phyloP scores from a whole-genome alignment of 1,140 invertebrate species.

The Drosophila paulistorum region DNA sequence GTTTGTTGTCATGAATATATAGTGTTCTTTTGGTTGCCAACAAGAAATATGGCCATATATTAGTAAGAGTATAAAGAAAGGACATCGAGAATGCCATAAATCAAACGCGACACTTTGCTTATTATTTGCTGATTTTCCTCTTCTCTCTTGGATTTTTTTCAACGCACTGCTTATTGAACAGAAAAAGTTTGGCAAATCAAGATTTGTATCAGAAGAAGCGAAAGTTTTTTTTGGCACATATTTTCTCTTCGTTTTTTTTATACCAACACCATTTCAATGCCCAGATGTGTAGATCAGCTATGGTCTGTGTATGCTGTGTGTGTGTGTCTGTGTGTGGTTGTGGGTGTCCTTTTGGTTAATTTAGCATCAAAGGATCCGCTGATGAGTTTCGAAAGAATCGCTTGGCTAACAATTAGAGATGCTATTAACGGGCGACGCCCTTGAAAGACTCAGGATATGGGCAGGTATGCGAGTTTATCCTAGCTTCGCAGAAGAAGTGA shows the following conservation, averaged over 20 bases:
- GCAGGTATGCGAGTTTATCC: conserved; percentile 9
- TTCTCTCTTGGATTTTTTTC: conserved; percentile 8
- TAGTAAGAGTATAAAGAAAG: background rate
- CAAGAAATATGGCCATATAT: background rate
- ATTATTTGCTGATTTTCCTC: conserved; percentile 76
- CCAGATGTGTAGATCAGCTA: conserved; percentile 2
- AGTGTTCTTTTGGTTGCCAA: too few species aligned
- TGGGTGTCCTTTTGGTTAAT: conserved; percentile 53
- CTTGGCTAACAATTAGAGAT: conserved; percentile 66
- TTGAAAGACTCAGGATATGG: conserved; percentile 35
- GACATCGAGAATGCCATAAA: conserved; percentile 61
- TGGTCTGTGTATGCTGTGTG: background rate
- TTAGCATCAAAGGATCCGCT: conserved; percentile 58
- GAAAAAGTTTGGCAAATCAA: conserved; percentile 57
- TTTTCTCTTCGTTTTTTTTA: background rate
- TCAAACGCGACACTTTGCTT: conserved; percentile 77
- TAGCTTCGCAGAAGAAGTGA: conserved; percentile 15
- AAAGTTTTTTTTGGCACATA: background rate
- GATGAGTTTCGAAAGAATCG: conserved; percentile 43
- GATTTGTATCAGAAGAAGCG: conserved; percentile 47
- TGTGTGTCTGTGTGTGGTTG: conserved; percentile 13
- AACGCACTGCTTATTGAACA: conserved; percentile 18
- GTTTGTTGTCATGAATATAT: too few species aligned
- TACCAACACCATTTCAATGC: background rate
- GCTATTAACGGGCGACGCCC: conserved; percentile 69